Base-by-base conservation (phyloP, 1,140 invertebrate species). In the Drosophila lacertosa region DNA sequence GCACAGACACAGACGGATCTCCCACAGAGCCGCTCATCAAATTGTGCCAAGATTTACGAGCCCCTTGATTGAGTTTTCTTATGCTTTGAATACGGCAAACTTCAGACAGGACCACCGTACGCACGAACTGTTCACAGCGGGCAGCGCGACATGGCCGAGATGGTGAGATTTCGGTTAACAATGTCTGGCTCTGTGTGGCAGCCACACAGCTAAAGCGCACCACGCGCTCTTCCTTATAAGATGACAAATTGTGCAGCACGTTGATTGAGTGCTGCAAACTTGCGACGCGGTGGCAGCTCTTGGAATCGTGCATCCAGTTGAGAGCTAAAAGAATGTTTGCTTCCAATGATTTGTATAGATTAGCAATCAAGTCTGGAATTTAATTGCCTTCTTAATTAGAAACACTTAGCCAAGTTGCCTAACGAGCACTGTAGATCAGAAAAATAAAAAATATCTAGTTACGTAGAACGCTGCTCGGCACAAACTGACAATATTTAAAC, bases 31-130 rank as follows among this genome's bases (percentile, higher is more conserved):
- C 77, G 76, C 82, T 88, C 82, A 82, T 88, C 82, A 88, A 88
- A 88, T 88, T 88, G 82, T 77, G 77, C 77, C 74, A 88, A 88
- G 82, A 88, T 88, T 88, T 88, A 88, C 74, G 82, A 88, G 82
- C 65, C 58, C 50, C 77, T 88, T 88, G 82, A 88, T 88, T 88
- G 82, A 88, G 82, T 88, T 88, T 88, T 88, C 82, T 86, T 88
- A 48, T 82, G 67, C 71, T 82, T 88, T 77, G 83, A 78, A 88
- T 84, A 83, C 81, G 81, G 82, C 81, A 68, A 86, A 86, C 81
- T 77, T 84, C 81, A 86, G 73, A 84, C 77, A 84, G 81, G 81
- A 84, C 81, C 81, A 81, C 81, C 81, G 65, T 47, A 51, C 26
- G 26, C 29, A 51, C 26, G 37, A 18, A 16, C 33, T 13, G 10